Evolutionary conservation across 1,140 invertebrate species (phyloP), one percentile per base, ranked within the genome.

Genomic region (Teleopsis dalmanni): DNA sequence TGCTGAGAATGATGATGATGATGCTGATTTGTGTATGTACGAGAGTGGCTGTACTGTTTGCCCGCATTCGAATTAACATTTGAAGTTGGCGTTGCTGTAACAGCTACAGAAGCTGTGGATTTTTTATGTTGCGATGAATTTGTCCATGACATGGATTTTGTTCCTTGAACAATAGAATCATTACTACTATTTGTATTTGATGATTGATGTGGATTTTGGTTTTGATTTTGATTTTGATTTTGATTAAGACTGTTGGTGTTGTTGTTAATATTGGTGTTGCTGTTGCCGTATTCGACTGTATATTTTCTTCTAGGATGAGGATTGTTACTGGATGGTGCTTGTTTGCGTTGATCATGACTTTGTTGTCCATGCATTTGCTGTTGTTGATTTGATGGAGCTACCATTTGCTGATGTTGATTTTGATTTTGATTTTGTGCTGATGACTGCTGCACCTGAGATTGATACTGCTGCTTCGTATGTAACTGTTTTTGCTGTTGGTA

Each of bases 141-240:
- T 1, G 65, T 68, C 65, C 65, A 68, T 38, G 65, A 68, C 60
- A 64, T 68, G 8, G 58, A 56, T 40, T 67, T 68, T 35, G 60
- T 68, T 16, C 62, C 65, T 51, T 66, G 63, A 31, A 62, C 57
- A 34, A 51, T 59, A n/a, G 62, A 57, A 29, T 65, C 60, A 29
- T 31, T 46, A n/a, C n/a, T n/a, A n/a, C n/a, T n/a, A n/a, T n/a
- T n/a, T n/a, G n/a, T n/a, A n/a, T n/a, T n/a, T n/a, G n/a, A n/a
- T n/a, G n/a, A n/a, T n/a, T n/a, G n/a, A n/a, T n/a, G n/a, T n/a
- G n/a, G n/a, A n/a, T n/a, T n/a, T n/a, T n/a, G n/a, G n/a, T n/a
- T n/a, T n/a, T n/a, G n/a, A n/a, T n/a, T n/a, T n/a, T n/a, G n/a
- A n/a, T n/a, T n/a, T n/a, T n/a, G n/a, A n/a, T n/a, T n/a, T n/a